Conservation (phyloP, 2,113 vertebrate species). For the Eulacestoma nigropectus region DNA sequence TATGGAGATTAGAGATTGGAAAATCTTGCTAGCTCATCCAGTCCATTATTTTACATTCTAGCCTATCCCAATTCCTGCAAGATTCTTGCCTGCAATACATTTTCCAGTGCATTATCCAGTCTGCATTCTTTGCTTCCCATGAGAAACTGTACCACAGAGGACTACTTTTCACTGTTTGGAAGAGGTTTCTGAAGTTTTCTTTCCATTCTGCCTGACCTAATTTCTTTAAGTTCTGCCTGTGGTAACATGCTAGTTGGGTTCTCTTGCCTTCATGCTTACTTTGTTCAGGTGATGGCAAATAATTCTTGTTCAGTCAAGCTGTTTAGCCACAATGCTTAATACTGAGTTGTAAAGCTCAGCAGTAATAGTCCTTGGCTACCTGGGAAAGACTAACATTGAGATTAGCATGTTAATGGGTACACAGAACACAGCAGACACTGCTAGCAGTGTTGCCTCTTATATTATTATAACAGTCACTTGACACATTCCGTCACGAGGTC, state of each 20-base stretch:
- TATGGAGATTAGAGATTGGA: not conserved
- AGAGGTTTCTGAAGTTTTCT: not conserved
- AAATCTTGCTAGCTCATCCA: not conserved
- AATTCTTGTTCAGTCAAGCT: slow-evolving; percentile 1
- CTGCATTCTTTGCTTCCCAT: slow-evolving; percentile 14
- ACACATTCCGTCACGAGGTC: not conserved
- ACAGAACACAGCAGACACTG: not conserved
- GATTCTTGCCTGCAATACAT: not conserved
- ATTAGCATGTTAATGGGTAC: not conserved
- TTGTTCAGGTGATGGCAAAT: not conserved
- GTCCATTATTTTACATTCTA: not conserved
- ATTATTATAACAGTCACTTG: not conserved
- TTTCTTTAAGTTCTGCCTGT: not conserved
- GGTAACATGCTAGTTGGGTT: not conserved
- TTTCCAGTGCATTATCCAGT: not conserved
- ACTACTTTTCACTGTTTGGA: not conserved
- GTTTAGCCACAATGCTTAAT: not conserved
- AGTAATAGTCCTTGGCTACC: not conserved
- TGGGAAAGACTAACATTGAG: not conserved
- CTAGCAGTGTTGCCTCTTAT: not conserved
- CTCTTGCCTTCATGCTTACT: not conserved
- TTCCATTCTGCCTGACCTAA: slow-evolving; percentile 6
- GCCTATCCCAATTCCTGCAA: not conserved
- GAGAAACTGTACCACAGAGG: not conserved
- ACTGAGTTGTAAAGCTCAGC: not conserved